Percentiles rank a stretch among this genome's conserved stretches.
Evolutionary conservation across 2,113 vertebrate species (phyloP).

Genomic region (Oncorhynchus nerka): DNA sequence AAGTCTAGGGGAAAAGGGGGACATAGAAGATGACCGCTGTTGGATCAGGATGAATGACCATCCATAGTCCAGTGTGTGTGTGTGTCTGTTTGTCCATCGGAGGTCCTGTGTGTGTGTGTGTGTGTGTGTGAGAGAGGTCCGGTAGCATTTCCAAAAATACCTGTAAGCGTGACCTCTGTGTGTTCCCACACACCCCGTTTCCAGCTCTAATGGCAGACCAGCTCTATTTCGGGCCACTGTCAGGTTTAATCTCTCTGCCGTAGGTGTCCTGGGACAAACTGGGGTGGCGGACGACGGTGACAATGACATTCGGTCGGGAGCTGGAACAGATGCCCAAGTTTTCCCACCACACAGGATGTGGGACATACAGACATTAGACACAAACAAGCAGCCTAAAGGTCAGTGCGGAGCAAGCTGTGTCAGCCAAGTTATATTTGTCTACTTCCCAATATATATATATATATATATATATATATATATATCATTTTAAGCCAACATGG

Average conservation of each 20-base stretch:
- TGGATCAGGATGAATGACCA: too few species aligned
- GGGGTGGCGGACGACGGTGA: constrained; percentile 29
- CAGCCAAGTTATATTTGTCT: not conserved
- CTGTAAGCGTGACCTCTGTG: too few species aligned
- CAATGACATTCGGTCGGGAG: constrained; percentile 49
- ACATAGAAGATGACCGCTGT: not conserved
- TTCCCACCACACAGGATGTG: constrained; percentile 2
- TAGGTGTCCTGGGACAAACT: constrained; percentile 48
- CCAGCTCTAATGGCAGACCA: constrained; percentile 9
- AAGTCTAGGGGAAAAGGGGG: not conserved
- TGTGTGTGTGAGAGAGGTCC: constrained; percentile 8
- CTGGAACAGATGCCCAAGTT: constrained; percentile 59
- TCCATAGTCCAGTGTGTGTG: not conserved
- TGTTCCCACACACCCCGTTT: constrained; percentile 19
- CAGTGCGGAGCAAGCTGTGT: not conserved
- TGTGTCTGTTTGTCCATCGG: not conserved
- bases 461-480: too few species aligned
- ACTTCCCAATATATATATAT: not conserved
- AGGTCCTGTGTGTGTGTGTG: not conserved
- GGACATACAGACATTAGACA: not conserved
- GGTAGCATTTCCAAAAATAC: not conserved
- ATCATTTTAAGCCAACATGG: not conserved
- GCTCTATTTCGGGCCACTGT: constrained; percentile 64
- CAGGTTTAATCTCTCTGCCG: constrained; percentile 66
- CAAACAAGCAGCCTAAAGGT: constrained; percentile 1